phyloP scores from a whole-genome alignment of 2,113 vertebrate species.

The Castor canadensis region DNA sequence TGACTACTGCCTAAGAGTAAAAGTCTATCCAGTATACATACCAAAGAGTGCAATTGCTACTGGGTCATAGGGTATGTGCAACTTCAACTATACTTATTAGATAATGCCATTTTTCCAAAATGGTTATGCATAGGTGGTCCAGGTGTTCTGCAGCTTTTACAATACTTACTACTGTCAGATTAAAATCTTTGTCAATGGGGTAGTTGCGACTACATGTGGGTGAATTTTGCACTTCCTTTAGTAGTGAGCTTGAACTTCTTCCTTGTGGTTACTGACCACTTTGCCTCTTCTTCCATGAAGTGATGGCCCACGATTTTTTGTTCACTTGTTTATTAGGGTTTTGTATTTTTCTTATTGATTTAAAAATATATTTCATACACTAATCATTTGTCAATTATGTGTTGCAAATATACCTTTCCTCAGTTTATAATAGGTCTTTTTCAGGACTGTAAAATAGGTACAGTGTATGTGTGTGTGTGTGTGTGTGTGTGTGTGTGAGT shows the following conservation, averaged over 20 bases:
- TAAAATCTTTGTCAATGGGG: neutral
- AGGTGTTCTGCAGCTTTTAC: neutral
- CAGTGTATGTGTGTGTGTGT: no score
- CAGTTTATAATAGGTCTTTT: neutral
- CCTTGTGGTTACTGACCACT: neutral
- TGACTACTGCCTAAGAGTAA: neutral
- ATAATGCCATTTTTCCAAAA: neutral
- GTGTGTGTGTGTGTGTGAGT: no score
- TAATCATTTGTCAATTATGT: neutral
- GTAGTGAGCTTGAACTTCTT: neutral
- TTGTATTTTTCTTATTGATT: neutral
- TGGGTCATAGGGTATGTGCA: neutral
- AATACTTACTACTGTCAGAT: neutral
- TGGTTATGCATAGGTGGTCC: neutral
- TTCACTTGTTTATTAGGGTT: neutral
- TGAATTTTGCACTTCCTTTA: neutral
- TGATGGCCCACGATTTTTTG: neutral
- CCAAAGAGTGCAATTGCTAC: neutral
- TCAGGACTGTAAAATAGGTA: no score
- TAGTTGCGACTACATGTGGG: neutral
- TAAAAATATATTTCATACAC: neutral
- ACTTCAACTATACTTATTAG: constrained; percentile 4
- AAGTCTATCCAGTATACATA: neutral
- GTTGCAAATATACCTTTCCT: neutral
- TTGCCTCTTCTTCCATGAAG: neutral